Percentiles rank a stretch among this genome's conserved stretches.
These are phyloP conservation scores for Callithrix jacchus DNA, from an alignment of 2,113 vertebrate genomes.

Conservation along the genomic window DNA sequence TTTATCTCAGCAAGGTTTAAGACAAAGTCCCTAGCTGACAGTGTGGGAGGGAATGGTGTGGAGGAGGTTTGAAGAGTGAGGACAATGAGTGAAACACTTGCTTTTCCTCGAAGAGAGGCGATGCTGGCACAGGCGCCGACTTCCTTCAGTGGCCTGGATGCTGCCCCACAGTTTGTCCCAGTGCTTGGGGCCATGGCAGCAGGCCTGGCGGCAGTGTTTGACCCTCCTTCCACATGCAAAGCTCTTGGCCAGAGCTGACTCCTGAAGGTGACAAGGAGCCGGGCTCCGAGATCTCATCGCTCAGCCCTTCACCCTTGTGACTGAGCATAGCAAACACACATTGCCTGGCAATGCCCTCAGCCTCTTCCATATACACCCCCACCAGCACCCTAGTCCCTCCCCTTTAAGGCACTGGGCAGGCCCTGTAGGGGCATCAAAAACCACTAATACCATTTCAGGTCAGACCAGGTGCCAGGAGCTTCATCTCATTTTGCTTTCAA, in stretches of 20 bases:
- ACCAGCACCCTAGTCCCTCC: fast-evolving
- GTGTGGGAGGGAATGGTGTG: not conserved
- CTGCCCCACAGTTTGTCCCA: not conserved
- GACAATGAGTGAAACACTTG: not conserved
- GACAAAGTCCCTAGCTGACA: not conserved
- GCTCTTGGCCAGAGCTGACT: not conserved
- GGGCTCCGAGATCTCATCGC: fast-evolving
- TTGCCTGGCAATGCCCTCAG: not conserved
- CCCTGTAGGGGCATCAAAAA: not conserved
- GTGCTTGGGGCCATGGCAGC: not conserved
- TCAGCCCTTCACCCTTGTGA: not conserved
- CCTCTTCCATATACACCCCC: no score
- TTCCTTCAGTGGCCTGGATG: not conserved
- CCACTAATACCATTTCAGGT: no score
- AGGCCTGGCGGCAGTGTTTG: not conserved
- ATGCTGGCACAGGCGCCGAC: not conserved
- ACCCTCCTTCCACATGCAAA: not conserved
- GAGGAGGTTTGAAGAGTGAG: not conserved
- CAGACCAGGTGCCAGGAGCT: not conserved
- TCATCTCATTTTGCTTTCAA: not conserved
- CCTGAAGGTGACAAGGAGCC: not conserved
- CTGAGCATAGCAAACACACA: not conserved
- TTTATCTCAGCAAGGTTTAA: not conserved
- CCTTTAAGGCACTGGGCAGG: not conserved
- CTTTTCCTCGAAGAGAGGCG: not conserved